Evolutionary conservation across 1,140 invertebrate genomes (phyloP).

Genomic region (Whitmania pigra): DNA sequence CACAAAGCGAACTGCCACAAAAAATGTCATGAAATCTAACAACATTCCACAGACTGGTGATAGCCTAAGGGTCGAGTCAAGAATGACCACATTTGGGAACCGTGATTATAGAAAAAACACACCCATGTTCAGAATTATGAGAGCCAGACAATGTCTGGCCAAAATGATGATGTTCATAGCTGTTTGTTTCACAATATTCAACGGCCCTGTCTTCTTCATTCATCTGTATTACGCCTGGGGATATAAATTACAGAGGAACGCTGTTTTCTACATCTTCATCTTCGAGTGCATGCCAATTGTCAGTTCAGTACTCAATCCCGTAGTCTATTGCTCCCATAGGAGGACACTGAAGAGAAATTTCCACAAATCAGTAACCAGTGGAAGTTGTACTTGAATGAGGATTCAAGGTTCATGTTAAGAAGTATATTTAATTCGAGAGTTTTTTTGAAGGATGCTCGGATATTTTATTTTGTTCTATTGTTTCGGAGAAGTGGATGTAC

Average conservation of each 20-base stretch:
- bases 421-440: no score
- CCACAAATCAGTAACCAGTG: no score
- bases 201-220: constrained; percentile 21
- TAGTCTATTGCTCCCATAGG: constrained; percentile 6
- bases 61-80: not conserved
- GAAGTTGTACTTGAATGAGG: no score
- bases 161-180: constrained; percentile 21
- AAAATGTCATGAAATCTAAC: no score
- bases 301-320: constrained; percentile 20
- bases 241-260: constrained; percentile 15
- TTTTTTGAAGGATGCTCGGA: no score
- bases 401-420: no score
- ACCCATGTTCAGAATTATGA: not conserved
- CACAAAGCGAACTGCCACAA: not conserved
- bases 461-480: no score
- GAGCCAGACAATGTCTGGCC: constrained; percentile 14
- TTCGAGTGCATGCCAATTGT: constrained; percentile 22
- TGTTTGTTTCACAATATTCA: constrained; percentile 18
- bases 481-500: no score
- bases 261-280: constrained; percentile 15
- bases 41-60: not conserved
- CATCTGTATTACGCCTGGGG: constrained; percentile 17
- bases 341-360: constrained; percentile 10
- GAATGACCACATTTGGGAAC: not conserved
- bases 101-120: not conserved